These are phyloP conservation scores for Sphaerodactylus townsendi DNA, from an alignment of 2,113 vertebrate species.

Conservation along the genomic window DNA sequence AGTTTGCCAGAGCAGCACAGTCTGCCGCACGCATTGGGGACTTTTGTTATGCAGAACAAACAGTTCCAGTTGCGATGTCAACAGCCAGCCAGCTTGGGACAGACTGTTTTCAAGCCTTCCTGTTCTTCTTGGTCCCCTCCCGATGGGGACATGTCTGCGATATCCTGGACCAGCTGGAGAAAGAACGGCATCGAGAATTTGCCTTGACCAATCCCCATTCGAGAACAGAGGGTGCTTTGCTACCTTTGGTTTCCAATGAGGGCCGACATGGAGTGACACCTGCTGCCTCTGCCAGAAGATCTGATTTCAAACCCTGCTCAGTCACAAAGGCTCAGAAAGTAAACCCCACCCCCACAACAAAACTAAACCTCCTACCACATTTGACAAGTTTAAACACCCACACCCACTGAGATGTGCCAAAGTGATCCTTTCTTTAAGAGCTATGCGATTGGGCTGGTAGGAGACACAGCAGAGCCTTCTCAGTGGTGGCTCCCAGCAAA, in stretches of 20 bases:
- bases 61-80: neutral
- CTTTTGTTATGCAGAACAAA: neutral
- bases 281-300: neutral
- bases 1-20: neutral
- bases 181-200: rapidly evolving
- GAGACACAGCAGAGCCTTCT: too few species aligned
- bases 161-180: rapidly evolving
- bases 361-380: neutral
- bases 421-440: too few species aligned
- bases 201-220: neutral
- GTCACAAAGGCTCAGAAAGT: neutral
- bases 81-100: neutral
- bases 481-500: too few species aligned
- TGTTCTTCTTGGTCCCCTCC: neutral
- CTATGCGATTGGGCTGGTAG: too few species aligned
- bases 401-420: too few species aligned
- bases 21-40: neutral
- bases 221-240: neutral
- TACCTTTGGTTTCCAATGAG: neutral
- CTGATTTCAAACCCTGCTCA: neutral
- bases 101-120: neutral
- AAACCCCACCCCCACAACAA: neutral
- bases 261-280: neutral
- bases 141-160: neutral
- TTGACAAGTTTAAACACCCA: neutral